Evolutionary conservation across 2,888 invertebrate genomes (phyloP), one percentile per base, ranked within the genome.

Genomic region (Phorcus lineatus): DNA sequence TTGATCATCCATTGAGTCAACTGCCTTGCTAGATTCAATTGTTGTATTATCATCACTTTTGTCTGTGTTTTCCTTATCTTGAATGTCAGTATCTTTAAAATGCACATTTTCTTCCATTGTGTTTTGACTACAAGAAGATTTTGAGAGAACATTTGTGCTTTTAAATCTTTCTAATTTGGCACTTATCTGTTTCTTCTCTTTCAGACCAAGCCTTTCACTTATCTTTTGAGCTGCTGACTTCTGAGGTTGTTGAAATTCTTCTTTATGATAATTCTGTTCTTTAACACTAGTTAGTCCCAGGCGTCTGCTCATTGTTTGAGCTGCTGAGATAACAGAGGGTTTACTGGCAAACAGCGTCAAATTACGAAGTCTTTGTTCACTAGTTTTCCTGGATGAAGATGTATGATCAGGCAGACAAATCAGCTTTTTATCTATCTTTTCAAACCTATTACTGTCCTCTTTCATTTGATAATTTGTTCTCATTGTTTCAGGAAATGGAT

Each of bases 121-220:
- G 19, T 11, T 19, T n/a, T 70, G 36, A 36, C 36, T 2, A 70
- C 9, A 11, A 3, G 40, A 70, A 28, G 22, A 57, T 24, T n/a
- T 9, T n/a, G 19, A 24, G 3, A 9, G 19, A 22, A 13, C 22
- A 9, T 57, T 62, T 22, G 62, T 62, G 17, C 28, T 62, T 28
- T 62, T 31, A 40, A 70, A 70, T 19, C 36, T 70, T 70, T 70
- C 11, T 19, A 70, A 70, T 36, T 70, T 70, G 70, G 70, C 36
- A 36, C n/a, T 70, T 11, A 70, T 70, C 11, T 31, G 19, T 40
- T 19, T 31, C 19, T 70, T 70, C 36, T 19, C 70, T 17, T 70
- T 70, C n/a, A 70, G 19, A 6, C 28, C 70, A 40, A 70, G 70
- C 40, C 70, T 70, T 70, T 70, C 70, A 36, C 40, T 70, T 6